phyloP scores from a whole-genome alignment of 2,888 invertebrate species.

The Gryllus longicercus region DNA sequence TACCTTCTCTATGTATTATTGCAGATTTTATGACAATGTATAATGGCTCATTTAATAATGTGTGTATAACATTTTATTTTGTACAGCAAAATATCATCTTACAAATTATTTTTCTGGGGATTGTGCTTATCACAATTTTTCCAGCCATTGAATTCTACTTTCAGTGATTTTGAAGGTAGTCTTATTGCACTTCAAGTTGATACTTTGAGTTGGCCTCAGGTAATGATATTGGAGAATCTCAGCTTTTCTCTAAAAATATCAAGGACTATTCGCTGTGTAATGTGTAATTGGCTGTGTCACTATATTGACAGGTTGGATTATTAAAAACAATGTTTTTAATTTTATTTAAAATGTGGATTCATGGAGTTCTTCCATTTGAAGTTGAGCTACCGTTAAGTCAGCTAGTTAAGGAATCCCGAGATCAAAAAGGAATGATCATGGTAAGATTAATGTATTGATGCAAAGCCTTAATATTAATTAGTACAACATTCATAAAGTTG shows the following conservation, averaged over 20 bases:
- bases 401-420: no score
- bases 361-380: not conserved
- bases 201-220: constrained; percentile 2
- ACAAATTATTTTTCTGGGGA: not conserved
- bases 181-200: not conserved
- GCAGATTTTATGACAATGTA: not conserved
- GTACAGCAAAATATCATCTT: not conserved
- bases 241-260: not conserved
- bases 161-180: not conserved
- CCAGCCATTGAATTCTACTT: not conserved
- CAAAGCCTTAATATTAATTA: no score
- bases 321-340: not conserved
- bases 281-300: not conserved
- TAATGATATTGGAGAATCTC: not conserved
- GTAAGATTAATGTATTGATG: no score
- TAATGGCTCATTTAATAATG: not conserved
- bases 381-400: not conserved
- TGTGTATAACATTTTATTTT: not conserved
- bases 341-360: not conserved
- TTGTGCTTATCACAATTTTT: not conserved
- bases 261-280: not conserved
- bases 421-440: no score
- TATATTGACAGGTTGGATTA: not conserved
- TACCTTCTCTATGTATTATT: not conserved
- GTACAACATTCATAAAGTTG: no score